Base-by-base conservation (phyloP, 2,113 vertebrate species). In the Myotis brandtii region DNA sequence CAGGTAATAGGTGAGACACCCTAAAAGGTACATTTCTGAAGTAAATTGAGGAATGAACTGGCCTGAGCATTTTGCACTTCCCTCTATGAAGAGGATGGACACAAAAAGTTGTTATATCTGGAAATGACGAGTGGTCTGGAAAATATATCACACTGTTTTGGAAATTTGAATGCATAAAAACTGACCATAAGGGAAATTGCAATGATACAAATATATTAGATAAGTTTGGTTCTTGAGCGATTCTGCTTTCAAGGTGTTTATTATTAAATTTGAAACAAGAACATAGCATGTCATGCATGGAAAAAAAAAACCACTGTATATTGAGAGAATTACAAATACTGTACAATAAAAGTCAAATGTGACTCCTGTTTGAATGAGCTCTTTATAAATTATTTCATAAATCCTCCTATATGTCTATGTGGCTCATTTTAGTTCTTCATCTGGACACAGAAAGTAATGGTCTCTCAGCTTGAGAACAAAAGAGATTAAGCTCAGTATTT, bases 401-500 rank as follows among this genome's bases (percentile, higher is more conserved):
- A 8, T 43, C 17, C 7, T n/a, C 10, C 30, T 43, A 48, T 21
- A 37, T 30, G 23, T 54, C 23, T 48, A 0, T 23, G 5, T 56
- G 21, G 25, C 1, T 9, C 5, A 40, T 64, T 82, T 18, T 70
- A 73, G 6, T 20, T 27, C 12, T 13, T 50, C 0, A 23, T 43
- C 52, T 12, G 1, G 21, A 67, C 23, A 34, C 16, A 76, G 7
- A 6, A 64, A 46, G 20, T 81, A 48, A 79, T n/a, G 2, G 14
- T 30, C 3, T 88, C 32, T 96, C 5, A 46, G 9, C 20, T 43
- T 89, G 23, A 89, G 37, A 66, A 79, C 30, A 86, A 83, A 89
- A 86, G 25, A 84, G 20, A 82, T 80, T 87, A 75, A 89, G 2
- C 84, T 90, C 12, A 54, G 77, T 91, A 66, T 37, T 93, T 25